Base-by-base conservation (phyloP, 92 coral and sea anemone species). In the Actinernus sp. region DNA sequence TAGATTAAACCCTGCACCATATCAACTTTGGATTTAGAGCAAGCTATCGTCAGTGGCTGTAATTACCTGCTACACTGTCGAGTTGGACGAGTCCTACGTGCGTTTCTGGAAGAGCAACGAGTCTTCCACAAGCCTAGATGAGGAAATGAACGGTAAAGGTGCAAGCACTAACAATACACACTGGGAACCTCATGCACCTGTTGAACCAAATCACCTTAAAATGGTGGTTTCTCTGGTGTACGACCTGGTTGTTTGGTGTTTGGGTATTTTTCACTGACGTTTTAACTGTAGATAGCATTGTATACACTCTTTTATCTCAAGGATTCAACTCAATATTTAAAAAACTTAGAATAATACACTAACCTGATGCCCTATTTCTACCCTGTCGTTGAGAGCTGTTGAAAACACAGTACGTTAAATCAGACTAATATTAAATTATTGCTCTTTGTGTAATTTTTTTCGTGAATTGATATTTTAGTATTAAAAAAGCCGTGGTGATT, bases 291-390 rank as follows among this genome's bases (percentile, higher is more conserved):
- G n/a, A n/a, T n/a, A n/a, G n/a, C n/a, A n/a, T n/a, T n/a, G n/a
- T n/a, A n/a, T n/a, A n/a, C n/a, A n/a, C n/a, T n/a, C n/a, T n/a
- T n/a, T n/a, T n/a, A n/a, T n/a, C n/a, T n/a, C n/a, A n/a, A n/a
- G n/a, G n/a, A n/a, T n/a, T n/a, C n/a, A n/a, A n/a, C n/a, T n/a
- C n/a, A n/a, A n/a, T n/a, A n/a, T n/a, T n/a, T n/a, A n/a, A n/a
- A n/a, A n/a, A n/a, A n/a, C n/a, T n/a, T n/a, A n/a, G n/a, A n/a
- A n/a, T n/a, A n/a, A n/a, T n/a, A n/a, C 1, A 25, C 31, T 59
- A 69, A 93, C 98, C 97, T 93, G 98, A 37, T 93, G 91, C 13
- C 91, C 88, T 37, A 91, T 71, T 40, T 77, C 84, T 8, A 93
- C 93, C 50, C 87, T 74, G 77, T 93, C 96, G 13, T 93, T 91